Base-by-base conservation (phyloP, 2,113 vertebrate species). In the Mystacornis crossleyi region DNA sequence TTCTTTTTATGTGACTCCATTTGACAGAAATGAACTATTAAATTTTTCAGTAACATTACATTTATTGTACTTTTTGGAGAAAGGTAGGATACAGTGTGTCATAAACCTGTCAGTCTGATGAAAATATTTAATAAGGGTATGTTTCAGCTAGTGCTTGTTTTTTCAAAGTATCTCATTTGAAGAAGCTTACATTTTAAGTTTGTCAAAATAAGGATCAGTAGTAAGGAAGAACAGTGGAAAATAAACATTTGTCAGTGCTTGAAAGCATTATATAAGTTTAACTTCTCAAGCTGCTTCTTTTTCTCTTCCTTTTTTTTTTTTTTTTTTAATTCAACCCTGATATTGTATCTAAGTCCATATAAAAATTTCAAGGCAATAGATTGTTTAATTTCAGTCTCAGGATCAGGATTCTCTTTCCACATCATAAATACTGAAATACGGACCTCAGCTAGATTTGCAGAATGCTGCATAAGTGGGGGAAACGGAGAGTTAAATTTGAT, bases 301-400 rank as follows among this genome's bases (percentile, higher is more conserved):
- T 17, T 20, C 1, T n/a, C 8, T 48, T 20, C 1, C 3, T 36
- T 38, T 7, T 8, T 50, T 23, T 18, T 23, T 18, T 23, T 18
- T 20, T 3, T n/a, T 26, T 42, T 24, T 2, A 29, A 45, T 36
- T 29, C 25, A 45, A 71, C 40, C 10, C 23, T 71, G 17, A 60
- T 34, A 60, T 1, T 34, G 3, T 47, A 34, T 43, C 20, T 15
- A 81, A 74, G 8, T 16, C 33, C 20, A 5, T 23, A 53, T 16
- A 54, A 71, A 71, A 26, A 8, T 74, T 70, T 74, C n/a, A 69
- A 65, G 50, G 60, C 9, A 78, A 61, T 2, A 65, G 11, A 38
- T 19, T 10, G 7, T 40, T 72, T 53, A 50, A 58, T 79, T 85
- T 70, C 57, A 65, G 19, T 43, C 34, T 81, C 60, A 53, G 18